Base-by-base conservation (phyloP, 2,113 vertebrate species). In the Trochalopteron elliotii region DNA sequence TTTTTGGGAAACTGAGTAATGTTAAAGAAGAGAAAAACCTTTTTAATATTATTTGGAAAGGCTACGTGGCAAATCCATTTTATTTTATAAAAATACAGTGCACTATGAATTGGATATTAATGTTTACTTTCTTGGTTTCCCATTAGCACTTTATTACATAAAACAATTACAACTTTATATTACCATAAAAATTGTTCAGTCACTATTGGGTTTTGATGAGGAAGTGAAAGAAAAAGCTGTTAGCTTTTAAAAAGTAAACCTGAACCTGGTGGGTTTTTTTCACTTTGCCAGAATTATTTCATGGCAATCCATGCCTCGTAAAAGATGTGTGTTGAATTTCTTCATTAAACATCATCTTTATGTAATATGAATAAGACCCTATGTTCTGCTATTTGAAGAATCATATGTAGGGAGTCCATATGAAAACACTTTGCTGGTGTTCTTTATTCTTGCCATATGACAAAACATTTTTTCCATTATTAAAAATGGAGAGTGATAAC, bases 101-200 rank as follows among this genome's bases (percentile, higher is more conserved):
- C 37, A 40, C 63, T 37, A 52, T 71, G 40, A 85, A 40, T 60
- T 65, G 86, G 49, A 56, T 84, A 76, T 10, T 71, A 91, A 61
- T 91, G 64, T 87, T 88, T 85, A 67, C 49, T 94, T 92, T 81
- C 44, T 76, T 78, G 50, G 52, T 89, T 94, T 90, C 33, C 45
- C 55, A 50, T 72, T 95, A 42, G 25, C 57, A 39, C 35, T 63
- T 85, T 39, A 75, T 84, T 89, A 78, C 72, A 65, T 87, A 53
- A 57, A 95, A 49, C 60, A 95, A 88, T 55, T 23, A 59, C 24
- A 80, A 18, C 30, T 86, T 93, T 90, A 50, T 72, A 39, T 44
- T 56, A 15, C 35, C 39, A 50, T 71, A 63, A 83, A 83, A 84
- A 39, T 33, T 86, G 12, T 53, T 78, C 67, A 45, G 39, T 57